Evolutionary conservation across 2,113 vertebrate genomes (phyloP), one percentile per base, ranked within the genome.

Genomic region (Lamprologus tigripictilis): DNA sequence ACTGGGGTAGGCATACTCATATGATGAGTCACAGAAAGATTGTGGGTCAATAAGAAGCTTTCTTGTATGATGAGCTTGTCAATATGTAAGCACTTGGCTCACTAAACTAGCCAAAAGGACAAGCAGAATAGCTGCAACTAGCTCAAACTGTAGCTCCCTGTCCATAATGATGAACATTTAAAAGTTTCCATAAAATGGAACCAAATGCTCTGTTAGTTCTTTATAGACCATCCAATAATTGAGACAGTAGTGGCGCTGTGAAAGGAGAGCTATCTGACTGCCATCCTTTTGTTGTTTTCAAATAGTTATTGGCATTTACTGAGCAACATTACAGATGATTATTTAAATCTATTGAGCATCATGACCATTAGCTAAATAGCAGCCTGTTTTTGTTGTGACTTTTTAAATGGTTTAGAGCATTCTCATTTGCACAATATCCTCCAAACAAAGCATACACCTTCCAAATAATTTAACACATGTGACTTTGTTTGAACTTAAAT

Each of bases 11-110:
- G 16, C 26, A 51, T 49, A 78, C 45, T 78, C 8, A 23, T 13
- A 42, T 76, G 4, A 51, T 54, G 55, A 83, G 49, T 55, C 85
- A 71, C 11, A 89, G 55, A 88, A 86, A 86, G 80, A 8, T 7
- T 7, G 28, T 40, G 78, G 49, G 84, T 95, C 93, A 86, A 91
- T 94, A 85, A 55, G 68, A 79, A 51, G 61, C 83, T 80, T 2
- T 8, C 87, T 26, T 21, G 81, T 81, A 80, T 82, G 88, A 94
- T 91, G 53, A 79, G 12, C 58, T 80, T 83, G 90, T 93, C 90
- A 33, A 91, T 93, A 86, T 37, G 16, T 80, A 84, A 85, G 85
- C 53, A 89, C 35, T 55, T 80, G 53, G 57, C 5, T 4, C 51
- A 23, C 63, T 47, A n/a, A 86, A 58, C 31, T 33, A 13, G 80